These are phyloP conservation scores for Oxyura jamaicensis DNA, from an alignment of 2,113 vertebrate species.

Conservation along the genomic window DNA sequence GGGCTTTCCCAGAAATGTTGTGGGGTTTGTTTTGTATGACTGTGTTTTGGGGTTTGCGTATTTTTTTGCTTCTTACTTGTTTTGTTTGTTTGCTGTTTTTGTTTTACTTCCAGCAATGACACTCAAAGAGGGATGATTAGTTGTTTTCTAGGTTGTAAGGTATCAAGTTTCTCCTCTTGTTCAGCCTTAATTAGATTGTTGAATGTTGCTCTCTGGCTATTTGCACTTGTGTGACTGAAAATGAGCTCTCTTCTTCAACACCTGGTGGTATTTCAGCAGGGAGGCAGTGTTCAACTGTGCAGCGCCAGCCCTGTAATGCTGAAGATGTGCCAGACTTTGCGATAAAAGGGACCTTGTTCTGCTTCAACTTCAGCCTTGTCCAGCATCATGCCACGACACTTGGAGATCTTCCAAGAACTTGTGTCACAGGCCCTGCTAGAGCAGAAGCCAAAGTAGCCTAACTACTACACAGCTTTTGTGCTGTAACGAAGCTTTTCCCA, in stretches of 20 bases:
- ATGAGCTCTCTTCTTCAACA: background rate
- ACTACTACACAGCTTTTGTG: background rate
- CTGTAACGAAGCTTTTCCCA: background rate
- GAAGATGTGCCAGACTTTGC: background rate
- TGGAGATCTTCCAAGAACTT: slow-evolving; percentile 13
- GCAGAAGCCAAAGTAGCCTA: background rate
- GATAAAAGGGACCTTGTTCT: slow-evolving; percentile 34
- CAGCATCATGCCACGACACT: background rate
- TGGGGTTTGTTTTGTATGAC: background rate
- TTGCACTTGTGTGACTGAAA: background rate
- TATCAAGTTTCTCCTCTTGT: background rate
- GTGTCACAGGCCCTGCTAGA: background rate
- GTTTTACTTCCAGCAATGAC: background rate
- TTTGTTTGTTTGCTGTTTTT: background rate
- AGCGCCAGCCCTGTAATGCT: background rate
- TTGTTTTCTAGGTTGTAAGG: background rate
- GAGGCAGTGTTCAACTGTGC: background rate
- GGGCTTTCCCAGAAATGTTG: slow-evolving; percentile 4
- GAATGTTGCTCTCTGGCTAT: background rate
- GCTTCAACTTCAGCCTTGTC: background rate
- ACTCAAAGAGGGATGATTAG: background rate
- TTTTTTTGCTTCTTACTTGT: background rate
- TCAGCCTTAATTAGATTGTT: background rate
- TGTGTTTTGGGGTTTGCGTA: background rate
- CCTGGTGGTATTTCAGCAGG: background rate